Base-by-base conservation (phyloP, 2,797 vertebrate species). In the Acanthornis magna region DNA sequence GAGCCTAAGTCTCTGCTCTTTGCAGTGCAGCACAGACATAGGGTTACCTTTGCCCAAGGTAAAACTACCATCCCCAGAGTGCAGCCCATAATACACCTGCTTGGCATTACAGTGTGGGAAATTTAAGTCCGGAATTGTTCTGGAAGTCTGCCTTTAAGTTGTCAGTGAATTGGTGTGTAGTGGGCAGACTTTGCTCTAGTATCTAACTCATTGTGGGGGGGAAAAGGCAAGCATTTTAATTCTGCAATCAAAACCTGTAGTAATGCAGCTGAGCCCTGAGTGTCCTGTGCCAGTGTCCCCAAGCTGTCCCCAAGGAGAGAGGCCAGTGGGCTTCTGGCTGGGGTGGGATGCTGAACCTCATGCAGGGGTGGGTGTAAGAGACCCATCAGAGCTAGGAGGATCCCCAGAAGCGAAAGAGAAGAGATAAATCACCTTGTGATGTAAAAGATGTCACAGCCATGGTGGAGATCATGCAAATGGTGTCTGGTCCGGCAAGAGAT, bases 141-240 rank as follows among this genome's bases (percentile, higher is more conserved):
- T 90, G 66, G 43, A 85, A 86, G 55, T 88, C 36, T 78, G 50
- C 25, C n/a, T 88, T 20, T 60, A 32, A 57, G 38, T 67, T 73
- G 53, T 61, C 63, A 54, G 1, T 62, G 42, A 76, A 68, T 73
- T 76, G 22, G 54, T 79, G 30, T 57, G 18, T 48, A 45, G 20
- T 72, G 18, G 23, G 26, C 38, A 88, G 89, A 60, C 45, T 66
- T 88, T 18, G 8, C 32, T 83, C 32, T 68, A 32, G 13, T 86
- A 50, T 45, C 25, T 84, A 71, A 66, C 2, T 14, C 40, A 5
- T 0, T 50, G 16, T 0, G 2, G 15, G 4, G 2, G 0, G 0
- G 2, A 4, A 3, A 38, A 15, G 16, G 4, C 14, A 67, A 42
- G 4, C 25, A 30, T 92, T 88, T 89, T 25, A 60, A 45, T 86